A percentile compares a stretch with the other conserved stretches of the same genome.
Conservation (phyloP, 1,140 invertebrate genomes). For the Oreohelix idahoensis region DNA sequence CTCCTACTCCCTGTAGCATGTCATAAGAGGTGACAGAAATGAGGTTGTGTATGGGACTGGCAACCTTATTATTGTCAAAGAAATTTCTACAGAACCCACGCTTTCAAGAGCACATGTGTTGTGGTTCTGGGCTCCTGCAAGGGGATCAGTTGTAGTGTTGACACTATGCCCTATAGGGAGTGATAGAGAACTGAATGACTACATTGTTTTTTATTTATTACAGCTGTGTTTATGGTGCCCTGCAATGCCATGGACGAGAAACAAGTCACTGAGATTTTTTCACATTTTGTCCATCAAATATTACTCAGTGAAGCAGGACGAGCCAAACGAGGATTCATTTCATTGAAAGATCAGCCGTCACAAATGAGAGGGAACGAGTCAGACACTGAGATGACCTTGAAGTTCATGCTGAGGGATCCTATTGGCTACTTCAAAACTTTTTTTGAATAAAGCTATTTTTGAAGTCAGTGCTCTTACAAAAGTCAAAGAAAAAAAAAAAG, state of each 20-base stretch:
- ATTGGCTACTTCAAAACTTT: neutral
- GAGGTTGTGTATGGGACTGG: neutral
- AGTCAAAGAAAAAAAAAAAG: too few relatives aligned
- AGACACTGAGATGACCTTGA: neutral
- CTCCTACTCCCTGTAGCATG: too few relatives aligned
- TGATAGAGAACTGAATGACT: neutral
- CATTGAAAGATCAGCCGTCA: neutral
- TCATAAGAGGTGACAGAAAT: too few relatives aligned
- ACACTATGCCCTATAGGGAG: neutral
- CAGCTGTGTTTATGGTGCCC: neutral
- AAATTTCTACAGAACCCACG: neutral
- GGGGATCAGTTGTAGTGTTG: neutral
- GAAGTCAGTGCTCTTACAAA: too few relatives aligned
- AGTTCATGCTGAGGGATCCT: neutral
- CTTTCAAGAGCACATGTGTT: too few relatives aligned
- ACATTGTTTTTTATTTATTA: neutral
- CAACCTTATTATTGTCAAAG: neutral
- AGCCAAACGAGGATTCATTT: neutral
- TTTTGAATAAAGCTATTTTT: neutral
- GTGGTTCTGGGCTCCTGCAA: too few relatives aligned
- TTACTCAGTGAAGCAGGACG: neutral
- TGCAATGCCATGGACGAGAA: neutral
- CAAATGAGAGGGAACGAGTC: neutral
- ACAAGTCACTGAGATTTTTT: neutral
- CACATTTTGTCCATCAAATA: neutral